Conservation (phyloP, 2,888 invertebrate species). For the Ochropleura plecta region DNA sequence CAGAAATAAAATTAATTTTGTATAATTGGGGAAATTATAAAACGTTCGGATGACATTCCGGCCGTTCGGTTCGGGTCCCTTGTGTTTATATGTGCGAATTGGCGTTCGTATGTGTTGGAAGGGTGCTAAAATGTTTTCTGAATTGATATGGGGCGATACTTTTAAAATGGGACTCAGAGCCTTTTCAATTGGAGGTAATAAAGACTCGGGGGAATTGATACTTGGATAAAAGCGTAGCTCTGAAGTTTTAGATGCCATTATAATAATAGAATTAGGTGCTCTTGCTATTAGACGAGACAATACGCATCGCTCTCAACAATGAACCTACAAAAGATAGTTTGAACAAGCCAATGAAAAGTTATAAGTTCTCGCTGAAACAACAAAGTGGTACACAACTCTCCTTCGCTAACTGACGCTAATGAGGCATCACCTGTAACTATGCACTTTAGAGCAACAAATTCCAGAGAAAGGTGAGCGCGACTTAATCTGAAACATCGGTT, state of each 20-base stretch:
- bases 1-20: conserved; percentile 84
- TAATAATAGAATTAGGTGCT: conserved; percentile 26
- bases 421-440: conserved; percentile 17
- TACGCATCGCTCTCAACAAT: neutral
- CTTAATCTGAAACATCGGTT: conserved; percentile 37
- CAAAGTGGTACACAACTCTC: conserved; percentile 17
- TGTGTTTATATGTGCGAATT: conserved; percentile 45
- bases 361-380: conserved; percentile 28
- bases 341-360: conserved; percentile 5
- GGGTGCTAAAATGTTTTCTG: conserved; percentile 56
- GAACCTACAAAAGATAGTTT: conserved; percentile 4
- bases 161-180: conserved; percentile 35
- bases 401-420: conserved; percentile 10
- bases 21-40: conserved; percentile 80
- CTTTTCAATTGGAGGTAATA: conserved; percentile 48
- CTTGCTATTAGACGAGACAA: conserved; percentile 9
- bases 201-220: conserved; percentile 49
- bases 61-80: conserved; percentile 54
- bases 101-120: conserved; percentile 44
- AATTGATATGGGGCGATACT: conserved; percentile 56
- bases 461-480: conserved; percentile 4
- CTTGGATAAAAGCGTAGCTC: conserved; percentile 37
- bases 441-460: conserved; percentile 22
- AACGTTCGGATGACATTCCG: conserved; percentile 68
- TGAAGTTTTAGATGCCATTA: conserved; percentile 24